A percentile compares a stretch with the other conserved stretches of the same genome.
phyloP scores from a whole-genome alignment of 2,797 vertebrate genomes.

The Cirrhinus mrigala region DNA sequence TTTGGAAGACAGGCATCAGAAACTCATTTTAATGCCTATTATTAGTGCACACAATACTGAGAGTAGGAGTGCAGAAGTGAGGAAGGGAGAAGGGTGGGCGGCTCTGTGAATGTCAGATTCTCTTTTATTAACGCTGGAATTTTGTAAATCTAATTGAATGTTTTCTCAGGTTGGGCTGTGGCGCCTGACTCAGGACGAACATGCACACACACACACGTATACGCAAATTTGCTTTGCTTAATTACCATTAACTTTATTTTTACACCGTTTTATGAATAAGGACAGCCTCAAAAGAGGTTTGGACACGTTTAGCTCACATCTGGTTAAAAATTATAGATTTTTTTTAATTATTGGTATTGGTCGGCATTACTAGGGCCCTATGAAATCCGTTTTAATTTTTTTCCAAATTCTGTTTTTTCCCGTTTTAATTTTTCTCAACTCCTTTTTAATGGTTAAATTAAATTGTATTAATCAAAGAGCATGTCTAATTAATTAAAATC shows the following conservation, averaged over 20 bases:
- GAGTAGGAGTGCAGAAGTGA: conserved; percentile 30
- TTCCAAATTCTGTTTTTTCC: too few species aligned
- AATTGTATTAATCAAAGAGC: too few species aligned
- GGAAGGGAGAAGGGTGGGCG: conserved; percentile 16
- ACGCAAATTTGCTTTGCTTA: not conserved
- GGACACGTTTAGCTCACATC: not conserved
- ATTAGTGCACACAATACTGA: conserved; percentile 42
- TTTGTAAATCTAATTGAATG: conserved; percentile 41
- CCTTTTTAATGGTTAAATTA: too few species aligned
- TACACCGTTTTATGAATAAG: not conserved
- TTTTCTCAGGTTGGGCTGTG: conserved; percentile 23
- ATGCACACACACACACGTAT: not conserved
- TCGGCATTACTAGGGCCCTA: too few species aligned
- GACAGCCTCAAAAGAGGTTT: not conserved
- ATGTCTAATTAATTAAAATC: too few species aligned
- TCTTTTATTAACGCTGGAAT: conserved; percentile 36
- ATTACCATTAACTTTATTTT: not conserved
- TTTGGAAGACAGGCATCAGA: conserved; percentile 52
- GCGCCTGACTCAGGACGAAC: not conserved
- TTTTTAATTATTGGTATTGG: not conserved
- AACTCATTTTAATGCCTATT: conserved; percentile 51
- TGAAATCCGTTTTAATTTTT: too few species aligned
- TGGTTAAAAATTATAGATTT: not conserved
- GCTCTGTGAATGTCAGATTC: conserved; percentile 40
- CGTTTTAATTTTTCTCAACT: too few species aligned